phyloP scores from a whole-genome alignment of 2,797 vertebrate genomes.

The Poeciliopsis gracilis region DNA sequence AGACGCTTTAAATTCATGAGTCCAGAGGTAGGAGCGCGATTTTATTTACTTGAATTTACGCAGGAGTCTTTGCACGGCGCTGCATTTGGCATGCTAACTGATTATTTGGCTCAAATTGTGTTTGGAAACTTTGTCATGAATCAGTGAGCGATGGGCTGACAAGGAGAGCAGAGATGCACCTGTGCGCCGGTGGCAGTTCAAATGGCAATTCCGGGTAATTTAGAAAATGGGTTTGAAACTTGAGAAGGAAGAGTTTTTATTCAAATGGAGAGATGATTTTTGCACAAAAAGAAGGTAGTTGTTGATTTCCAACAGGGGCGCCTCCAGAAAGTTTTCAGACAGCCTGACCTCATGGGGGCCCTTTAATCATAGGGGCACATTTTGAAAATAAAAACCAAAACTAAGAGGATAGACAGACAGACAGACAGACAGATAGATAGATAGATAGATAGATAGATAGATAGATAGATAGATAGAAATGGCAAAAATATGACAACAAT shows the following conservation, averaged over 20 bases:
- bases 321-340: constrained; percentile 1
- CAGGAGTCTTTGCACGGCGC: constrained; percentile 50
- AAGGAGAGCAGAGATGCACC: neutral
- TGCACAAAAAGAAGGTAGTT: neutral
- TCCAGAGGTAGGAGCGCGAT: constrained; percentile 67
- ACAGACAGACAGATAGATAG: too few species aligned
- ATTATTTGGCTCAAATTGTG: constrained; percentile 19
- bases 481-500: neutral
- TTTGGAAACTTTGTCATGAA: constrained; percentile 30
- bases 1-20: constrained; percentile 66
- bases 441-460: neutral
- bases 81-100: neutral
- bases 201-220: neutral
- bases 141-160: constrained; percentile 18
- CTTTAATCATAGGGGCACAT: neutral
- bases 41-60: constrained; percentile 55
- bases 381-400: neutral
- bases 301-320: neutral
- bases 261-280: neutral
- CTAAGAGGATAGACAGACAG: neutral
- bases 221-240: neutral
- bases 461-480: neutral
- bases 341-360: neutral
- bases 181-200: neutral
- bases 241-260: neutral